Conservation (phyloP, 2,797 vertebrate genomes). For the Uromys caudimaculatus region DNA sequence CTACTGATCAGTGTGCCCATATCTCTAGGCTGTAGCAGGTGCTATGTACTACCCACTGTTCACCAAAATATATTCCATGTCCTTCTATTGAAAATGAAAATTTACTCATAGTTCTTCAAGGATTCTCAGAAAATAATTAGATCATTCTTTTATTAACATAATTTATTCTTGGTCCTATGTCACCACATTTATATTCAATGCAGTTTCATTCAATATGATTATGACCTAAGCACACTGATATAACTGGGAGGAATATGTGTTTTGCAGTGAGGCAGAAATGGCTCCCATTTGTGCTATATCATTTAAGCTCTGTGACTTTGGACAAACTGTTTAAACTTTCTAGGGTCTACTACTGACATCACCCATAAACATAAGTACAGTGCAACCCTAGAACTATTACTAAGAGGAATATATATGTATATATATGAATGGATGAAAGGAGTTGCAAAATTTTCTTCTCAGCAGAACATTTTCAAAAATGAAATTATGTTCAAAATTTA, state of each 20-base stretch:
- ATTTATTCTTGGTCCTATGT: not conserved
- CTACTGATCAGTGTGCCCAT: not conserved
- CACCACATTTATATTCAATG: not conserved
- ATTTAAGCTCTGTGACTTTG: conserved; percentile 19
- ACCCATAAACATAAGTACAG: conserved; percentile 33
- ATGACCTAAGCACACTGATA: not conserved
- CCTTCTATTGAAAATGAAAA: not conserved
- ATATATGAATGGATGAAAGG: not conserved
- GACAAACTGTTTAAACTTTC: conserved; percentile 53
- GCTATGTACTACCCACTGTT: not conserved
- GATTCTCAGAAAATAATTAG: conserved; percentile 49
- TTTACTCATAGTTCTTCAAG: not conserved
- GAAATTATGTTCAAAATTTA: not conserved
- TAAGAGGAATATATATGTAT: conserved; percentile 13
- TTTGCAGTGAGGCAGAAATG: conserved; percentile 22
- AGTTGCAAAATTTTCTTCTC: not conserved
- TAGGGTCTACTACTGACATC: conserved; percentile 2
- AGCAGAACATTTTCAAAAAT: conserved; percentile 1
- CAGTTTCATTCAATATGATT: not conserved
- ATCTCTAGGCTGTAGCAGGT: not conserved
- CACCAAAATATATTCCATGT: accelerated
- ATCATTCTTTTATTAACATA: conserved; percentile 10
- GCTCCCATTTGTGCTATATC: not conserved
- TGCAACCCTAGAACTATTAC: not conserved
- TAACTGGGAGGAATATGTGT: not conserved